These are phyloP conservation scores for Alexandromys fortis DNA, from an alignment of 2,113 vertebrate genomes.

Conservation along the genomic window DNA sequence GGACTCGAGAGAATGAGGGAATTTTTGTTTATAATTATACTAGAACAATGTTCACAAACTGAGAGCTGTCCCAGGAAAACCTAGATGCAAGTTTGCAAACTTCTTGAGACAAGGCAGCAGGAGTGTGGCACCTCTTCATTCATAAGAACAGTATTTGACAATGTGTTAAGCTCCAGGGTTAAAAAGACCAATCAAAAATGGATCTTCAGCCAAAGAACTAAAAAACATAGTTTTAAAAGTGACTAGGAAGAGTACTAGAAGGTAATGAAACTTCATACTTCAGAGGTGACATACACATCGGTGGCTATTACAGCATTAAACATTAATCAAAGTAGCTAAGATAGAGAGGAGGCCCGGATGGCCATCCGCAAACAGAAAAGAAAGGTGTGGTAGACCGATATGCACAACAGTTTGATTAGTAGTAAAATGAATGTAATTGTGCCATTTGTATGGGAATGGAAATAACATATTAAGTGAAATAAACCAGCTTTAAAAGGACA, in stretches of 20 bases:
- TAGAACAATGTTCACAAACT: background rate
- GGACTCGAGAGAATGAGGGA: background rate
- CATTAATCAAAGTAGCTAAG: background rate
- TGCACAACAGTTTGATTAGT: background rate
- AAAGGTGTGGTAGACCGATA: background rate
- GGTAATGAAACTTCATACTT: background rate
- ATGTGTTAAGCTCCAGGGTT: background rate
- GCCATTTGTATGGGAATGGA: background rate
- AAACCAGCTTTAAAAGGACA: background rate
- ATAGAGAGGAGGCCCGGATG: background rate
- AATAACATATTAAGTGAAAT: background rate
- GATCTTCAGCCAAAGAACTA: background rate
- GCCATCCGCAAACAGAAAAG: background rate
- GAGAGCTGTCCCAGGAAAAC: background rate
- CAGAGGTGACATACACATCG: background rate
- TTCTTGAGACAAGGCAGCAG: background rate
- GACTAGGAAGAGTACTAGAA: background rate
- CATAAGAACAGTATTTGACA: background rate
- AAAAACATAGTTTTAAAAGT: background rate
- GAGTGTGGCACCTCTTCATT: background rate
- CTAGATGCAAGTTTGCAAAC: background rate
- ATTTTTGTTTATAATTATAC: background rate
- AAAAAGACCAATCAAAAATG: background rate
- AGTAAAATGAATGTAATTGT: background rate
- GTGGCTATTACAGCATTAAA: background rate